These are phyloP conservation scores for Polypterus senegalus DNA, from an alignment of 2,113 vertebrate genomes.

Conservation along the genomic window DNA sequence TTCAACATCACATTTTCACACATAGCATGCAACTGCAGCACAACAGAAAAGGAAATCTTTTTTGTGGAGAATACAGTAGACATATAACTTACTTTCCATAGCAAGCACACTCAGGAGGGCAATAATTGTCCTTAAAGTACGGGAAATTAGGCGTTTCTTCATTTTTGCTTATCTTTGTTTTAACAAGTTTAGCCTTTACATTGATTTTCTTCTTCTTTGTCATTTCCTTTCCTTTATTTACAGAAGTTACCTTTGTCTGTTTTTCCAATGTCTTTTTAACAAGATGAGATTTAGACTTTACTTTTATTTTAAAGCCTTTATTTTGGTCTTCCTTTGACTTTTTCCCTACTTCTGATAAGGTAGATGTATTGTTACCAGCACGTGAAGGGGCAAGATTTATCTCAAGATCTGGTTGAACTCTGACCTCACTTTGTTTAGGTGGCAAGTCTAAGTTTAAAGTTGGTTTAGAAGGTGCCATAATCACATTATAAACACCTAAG, in stretches of 20 bases:
- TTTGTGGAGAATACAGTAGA: too few species aligned
- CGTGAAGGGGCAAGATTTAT: neutral
- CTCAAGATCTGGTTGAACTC: neutral
- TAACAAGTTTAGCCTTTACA: neutral
- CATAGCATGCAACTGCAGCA: too few species aligned
- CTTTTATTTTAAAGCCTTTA: neutral
- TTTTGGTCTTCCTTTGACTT: constrained; percentile 1
- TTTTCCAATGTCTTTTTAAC: constrained; percentile 18
- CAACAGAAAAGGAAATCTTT: too few species aligned
- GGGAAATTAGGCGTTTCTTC: constrained; percentile 20
- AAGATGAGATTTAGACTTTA: constrained; percentile 10
- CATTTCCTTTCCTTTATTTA: constrained; percentile 10
- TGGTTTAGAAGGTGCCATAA: neutral
- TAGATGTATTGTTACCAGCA: neutral
- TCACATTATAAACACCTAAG: too few species aligned
- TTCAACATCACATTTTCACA: too few species aligned
- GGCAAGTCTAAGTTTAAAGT: neutral
- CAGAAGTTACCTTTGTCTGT: neutral
- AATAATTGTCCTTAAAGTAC: constrained; percentile 42
- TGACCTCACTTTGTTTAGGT: neutral
- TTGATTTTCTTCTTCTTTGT: constrained; percentile 19
- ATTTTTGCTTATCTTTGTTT: constrained; percentile 7
- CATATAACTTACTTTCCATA: constrained; percentile 31
- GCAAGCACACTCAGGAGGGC: constrained; percentile 38
- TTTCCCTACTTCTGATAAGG: constrained; percentile 1